phyloP scores from a whole-genome alignment of 2,888 invertebrate species.

The Agrilus cyanescens region DNA sequence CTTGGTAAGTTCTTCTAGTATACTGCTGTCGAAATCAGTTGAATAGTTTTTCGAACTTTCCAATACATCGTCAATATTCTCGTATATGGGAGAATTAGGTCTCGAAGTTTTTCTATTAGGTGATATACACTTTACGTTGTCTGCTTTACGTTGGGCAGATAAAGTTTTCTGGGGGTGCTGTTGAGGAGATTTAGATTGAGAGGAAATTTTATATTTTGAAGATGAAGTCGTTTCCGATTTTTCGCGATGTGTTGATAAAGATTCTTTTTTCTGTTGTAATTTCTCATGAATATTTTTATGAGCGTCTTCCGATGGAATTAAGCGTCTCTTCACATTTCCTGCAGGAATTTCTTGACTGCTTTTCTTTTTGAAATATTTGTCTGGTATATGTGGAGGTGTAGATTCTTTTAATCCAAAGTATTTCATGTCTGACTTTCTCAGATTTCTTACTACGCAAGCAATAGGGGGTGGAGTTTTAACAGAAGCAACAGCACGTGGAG shows the following conservation, averaged over 20 bases:
- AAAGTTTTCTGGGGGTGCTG: too few species aligned
- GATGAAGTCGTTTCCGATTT: too few species aligned
- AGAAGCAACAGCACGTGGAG: neutral
- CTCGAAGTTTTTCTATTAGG: neutral
- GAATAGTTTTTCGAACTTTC: conserved; percentile 9
- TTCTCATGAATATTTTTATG: too few species aligned
- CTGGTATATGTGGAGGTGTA: conserved; percentile 19
- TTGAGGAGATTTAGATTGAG: too few species aligned
- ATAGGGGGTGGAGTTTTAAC: neutral
- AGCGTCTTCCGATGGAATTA: too few species aligned
- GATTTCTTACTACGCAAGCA: conserved; percentile 23
- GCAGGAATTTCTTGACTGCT: conserved; percentile 8
- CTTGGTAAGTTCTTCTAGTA: conserved; percentile 44
- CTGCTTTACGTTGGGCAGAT: conserved; percentile 3
- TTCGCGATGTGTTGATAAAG: too few species aligned
- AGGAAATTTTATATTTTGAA: too few species aligned
- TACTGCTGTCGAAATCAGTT: conserved; percentile 30
- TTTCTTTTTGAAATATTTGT: conserved; percentile 11
- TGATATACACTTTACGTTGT: conserved; percentile 1
- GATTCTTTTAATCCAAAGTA: conserved; percentile 30
- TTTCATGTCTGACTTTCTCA: conserved; percentile 33
- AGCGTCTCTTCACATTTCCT: too few species aligned
- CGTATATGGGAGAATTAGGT: conserved; percentile 25
- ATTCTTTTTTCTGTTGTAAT: too few species aligned
- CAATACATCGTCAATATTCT: conserved; percentile 25